Percentiles rank a stretch among this genome's conserved stretches.
These are phyloP conservation scores for Varroa destructor DNA, from an alignment of 1,140 invertebrate species.

Conservation along the genomic window DNA sequence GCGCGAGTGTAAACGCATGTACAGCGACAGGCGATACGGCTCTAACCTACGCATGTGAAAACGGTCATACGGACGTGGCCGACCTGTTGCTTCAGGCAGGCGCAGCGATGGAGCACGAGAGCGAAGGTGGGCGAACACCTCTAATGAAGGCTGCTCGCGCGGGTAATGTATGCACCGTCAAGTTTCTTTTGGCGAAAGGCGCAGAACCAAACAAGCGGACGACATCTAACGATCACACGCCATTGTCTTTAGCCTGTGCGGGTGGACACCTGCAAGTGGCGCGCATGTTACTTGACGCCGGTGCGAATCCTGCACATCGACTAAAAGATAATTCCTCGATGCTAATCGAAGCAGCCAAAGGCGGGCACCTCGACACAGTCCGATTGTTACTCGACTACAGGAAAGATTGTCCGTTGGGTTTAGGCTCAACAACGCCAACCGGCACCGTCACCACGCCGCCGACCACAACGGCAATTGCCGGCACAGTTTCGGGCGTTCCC, in stretches of 20 bases:
- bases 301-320: slow-evolving; percentile 87
- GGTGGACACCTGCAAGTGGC: slow-evolving; percentile 85
- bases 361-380: slow-evolving; percentile 86
- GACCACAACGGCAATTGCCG: slow-evolving; percentile 29
- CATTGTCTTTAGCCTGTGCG: slow-evolving; percentile 87
- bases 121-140: slow-evolving; percentile 84
- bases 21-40: slow-evolving; percentile 91
- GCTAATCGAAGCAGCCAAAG: slow-evolving; percentile 94
- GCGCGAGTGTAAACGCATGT: slow-evolving; percentile 77
- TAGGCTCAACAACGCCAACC: slow-evolving; percentile 47
- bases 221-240: slow-evolving; percentile 94
- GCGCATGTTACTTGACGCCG: slow-evolving; percentile 70
- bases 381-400: slow-evolving; percentile 78
- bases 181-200: slow-evolving; percentile 81
- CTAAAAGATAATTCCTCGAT: slow-evolving; percentile 96
- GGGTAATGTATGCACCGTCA: slow-evolving; percentile 94
- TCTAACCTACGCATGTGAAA: slow-evolving; percentile 91
- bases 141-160: slow-evolving; percentile 98
- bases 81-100: slow-evolving; percentile 71
- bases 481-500: slow-evolving; percentile 31
- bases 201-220: slow-evolving; percentile 86
- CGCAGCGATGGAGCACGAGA: slow-evolving; percentile 83
- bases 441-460: slow-evolving; percentile 40
- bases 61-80: slow-evolving; percentile 84
- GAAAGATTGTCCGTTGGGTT: slow-evolving; percentile 52